Conservation (phyloP, 2,113 vertebrate species). For the Callaeas wilsoni region DNA sequence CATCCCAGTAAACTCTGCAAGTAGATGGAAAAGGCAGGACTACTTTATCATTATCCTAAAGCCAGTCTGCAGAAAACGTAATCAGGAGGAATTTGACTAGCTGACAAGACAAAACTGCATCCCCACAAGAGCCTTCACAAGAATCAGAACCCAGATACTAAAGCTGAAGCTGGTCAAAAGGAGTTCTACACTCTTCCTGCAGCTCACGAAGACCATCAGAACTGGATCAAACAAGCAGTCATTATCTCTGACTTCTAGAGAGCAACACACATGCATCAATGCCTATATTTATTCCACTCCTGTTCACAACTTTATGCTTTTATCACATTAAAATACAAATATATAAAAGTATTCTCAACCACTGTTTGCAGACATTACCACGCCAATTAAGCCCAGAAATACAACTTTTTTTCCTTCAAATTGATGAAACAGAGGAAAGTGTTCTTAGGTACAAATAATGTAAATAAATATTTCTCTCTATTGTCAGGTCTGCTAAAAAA, state of each 20-base stretch:
- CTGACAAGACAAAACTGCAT: background rate
- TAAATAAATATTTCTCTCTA: background rate
- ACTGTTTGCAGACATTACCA: background rate
- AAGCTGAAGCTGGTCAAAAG: background rate
- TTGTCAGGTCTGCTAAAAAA: background rate
- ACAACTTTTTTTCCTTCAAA: background rate
- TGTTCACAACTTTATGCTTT: background rate
- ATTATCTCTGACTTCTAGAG: background rate
- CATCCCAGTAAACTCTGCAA: background rate
- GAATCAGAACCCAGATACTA: background rate
- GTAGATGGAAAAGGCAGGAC: conserved; percentile 3
- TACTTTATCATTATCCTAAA: background rate
- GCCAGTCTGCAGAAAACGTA: background rate
- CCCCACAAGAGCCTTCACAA: background rate
- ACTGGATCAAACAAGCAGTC: background rate
- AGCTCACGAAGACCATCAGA: background rate
- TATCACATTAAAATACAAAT: background rate
- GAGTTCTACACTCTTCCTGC: background rate
- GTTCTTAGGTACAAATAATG: background rate
- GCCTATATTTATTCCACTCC: background rate
- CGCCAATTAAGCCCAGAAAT: background rate
- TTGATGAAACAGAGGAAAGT: background rate
- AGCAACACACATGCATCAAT: background rate
- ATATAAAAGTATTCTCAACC: background rate
- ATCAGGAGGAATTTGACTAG: background rate